These are phyloP conservation scores for Pantherophis alleghaniensis DNA, from an alignment of 2,797 vertebrate genomes.

Conservation along the genomic window DNA sequence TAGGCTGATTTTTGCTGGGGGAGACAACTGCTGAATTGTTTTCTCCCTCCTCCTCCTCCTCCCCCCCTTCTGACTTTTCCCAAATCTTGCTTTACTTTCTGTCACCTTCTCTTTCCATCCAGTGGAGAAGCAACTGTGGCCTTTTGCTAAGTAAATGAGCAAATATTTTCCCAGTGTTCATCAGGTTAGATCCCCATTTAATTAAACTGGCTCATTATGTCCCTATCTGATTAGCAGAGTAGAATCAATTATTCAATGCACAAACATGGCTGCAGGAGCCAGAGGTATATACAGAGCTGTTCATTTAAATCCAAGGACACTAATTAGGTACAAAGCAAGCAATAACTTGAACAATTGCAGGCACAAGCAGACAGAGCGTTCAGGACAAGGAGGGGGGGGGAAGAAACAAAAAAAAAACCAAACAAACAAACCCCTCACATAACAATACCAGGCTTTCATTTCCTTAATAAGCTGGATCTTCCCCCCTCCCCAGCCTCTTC, in stretches of 20 bases:
- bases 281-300: slow-evolving; percentile 92
- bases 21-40: slow-evolving; percentile 66
- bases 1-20: slow-evolving; percentile 52
- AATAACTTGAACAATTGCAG: slow-evolving; percentile 93
- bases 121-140: slow-evolving; percentile 81
- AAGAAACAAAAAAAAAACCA: slow-evolving; percentile 30
- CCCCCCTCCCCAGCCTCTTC: slow-evolving; percentile 56
- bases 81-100: slow-evolving; percentile 75
- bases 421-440: neutral
- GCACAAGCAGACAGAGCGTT: slow-evolving; percentile 78
- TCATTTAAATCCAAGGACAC: slow-evolving; percentile 99
- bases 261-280: slow-evolving; percentile 93
- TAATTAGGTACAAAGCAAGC: slow-evolving; percentile 99
- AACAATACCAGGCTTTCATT: slow-evolving; percentile 75
- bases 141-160: slow-evolving; percentile 98
- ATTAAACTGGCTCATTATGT: slow-evolving; percentile 99
- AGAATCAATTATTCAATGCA: slow-evolving; percentile 99
- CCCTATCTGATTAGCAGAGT: slow-evolving; percentile 97
- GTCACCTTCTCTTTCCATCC: slow-evolving; percentile 75
- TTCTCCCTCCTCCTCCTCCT: slow-evolving; percentile 5
- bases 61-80: neutral
- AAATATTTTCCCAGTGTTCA: slow-evolving; percentile 99
- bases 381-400: slow-evolving; percentile 74
- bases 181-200: slow-evolving; percentile 99
- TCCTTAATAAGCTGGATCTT: slow-evolving; percentile 85